Percentiles rank a stretch among this genome's conserved stretches.
Conservation (phyloP, 2,113 vertebrate genomes). For the Orthonyx spaldingii region DNA sequence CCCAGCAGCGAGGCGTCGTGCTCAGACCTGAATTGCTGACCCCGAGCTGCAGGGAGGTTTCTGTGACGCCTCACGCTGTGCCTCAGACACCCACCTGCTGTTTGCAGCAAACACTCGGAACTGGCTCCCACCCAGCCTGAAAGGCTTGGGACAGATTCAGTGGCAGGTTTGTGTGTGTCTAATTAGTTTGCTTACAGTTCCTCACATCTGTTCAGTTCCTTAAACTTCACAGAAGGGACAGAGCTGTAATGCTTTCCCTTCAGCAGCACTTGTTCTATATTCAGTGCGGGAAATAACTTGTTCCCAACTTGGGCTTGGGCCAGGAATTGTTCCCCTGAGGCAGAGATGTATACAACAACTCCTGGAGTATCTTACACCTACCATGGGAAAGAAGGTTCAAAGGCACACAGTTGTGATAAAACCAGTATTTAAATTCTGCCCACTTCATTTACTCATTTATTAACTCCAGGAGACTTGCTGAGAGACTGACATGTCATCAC, state of each 20-base stretch:
- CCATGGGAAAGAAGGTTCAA: slow-evolving; percentile 68
- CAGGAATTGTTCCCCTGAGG: slow-evolving; percentile 45
- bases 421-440: slow-evolving; percentile 65
- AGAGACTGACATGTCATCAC: slow-evolving; percentile 18
- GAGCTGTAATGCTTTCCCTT: slow-evolving; percentile 1
- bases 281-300: slow-evolving; percentile 60
- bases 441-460: slow-evolving; percentile 60
- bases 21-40: neutral
- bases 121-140: slow-evolving; percentile 44
- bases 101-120: neutral
- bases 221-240: slow-evolving; percentile 36
- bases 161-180: slow-evolving; percentile 37
- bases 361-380: slow-evolving; percentile 62
- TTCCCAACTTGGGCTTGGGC: slow-evolving; percentile 42
- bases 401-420: slow-evolving; percentile 60
- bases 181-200: slow-evolving; percentile 39
- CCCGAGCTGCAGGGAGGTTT: neutral
- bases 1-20: fast-evolving
- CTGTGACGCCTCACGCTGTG: neutral
- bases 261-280: slow-evolving; percentile 30
- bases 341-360: slow-evolving; percentile 55
- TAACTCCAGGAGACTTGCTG: slow-evolving; percentile 46
- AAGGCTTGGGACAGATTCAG: slow-evolving; percentile 25
- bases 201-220: slow-evolving; percentile 43
- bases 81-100: slow-evolving; percentile 26